phyloP scores from a whole-genome alignment of 1,140 invertebrate species.

The Caerostris darwini region DNA sequence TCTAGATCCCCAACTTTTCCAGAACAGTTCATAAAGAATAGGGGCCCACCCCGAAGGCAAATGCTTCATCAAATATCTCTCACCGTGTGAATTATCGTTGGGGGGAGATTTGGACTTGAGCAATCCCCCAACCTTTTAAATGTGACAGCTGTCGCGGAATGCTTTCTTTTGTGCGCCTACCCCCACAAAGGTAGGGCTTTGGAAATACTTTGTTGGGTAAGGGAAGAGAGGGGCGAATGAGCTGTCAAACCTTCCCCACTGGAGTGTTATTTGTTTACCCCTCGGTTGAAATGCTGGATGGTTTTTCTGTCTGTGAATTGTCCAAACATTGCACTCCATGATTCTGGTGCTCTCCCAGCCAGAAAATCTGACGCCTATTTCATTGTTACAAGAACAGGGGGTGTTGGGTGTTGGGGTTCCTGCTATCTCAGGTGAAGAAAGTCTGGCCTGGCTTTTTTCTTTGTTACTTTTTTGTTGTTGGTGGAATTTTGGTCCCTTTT shows the following conservation, averaged over 20 bases:
- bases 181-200: not conserved
- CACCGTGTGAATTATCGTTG: conserved; percentile 6
- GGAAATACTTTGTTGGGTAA: not conserved
- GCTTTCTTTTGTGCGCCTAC: not conserved
- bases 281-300: not conserved
- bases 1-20: not conserved
- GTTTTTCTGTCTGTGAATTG: conserved; percentile 21
- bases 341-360: conserved; percentile 18
- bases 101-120: not conserved
- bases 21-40: conserved; percentile 19
- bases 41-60: conserved; percentile 27
- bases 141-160: conserved; percentile 51
- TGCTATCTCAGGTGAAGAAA: not conserved
- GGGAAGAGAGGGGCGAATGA: not conserved
- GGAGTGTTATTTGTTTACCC: conserved; percentile 64
- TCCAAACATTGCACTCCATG: conserved; percentile 37
- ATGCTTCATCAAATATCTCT: conserved; percentile 33
- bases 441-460: not conserved
- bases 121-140: not conserved
- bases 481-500: not conserved
- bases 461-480: not conserved
- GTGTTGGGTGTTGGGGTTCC: not conserved
- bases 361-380: conserved; percentile 31
- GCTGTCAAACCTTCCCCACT: conserved; percentile 34
- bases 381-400: not conserved